Evolutionary conservation across 2,888 invertebrate genomes (phyloP).

Genomic region (Eudemis profundana): DNA sequence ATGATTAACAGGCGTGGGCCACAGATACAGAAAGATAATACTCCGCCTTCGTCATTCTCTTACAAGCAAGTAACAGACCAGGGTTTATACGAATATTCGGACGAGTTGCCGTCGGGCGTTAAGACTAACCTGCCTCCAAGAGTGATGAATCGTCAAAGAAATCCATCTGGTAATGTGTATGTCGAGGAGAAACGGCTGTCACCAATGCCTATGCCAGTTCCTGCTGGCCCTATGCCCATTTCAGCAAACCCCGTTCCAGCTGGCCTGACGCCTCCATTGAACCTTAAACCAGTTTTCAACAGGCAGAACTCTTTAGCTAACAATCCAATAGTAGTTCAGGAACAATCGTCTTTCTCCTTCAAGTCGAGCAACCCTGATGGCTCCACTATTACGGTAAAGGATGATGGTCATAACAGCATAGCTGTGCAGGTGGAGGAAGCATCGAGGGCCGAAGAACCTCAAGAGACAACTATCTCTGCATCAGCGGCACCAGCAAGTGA

Average conservation of each 20-base stretch:
- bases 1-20: conserved; percentile 47
- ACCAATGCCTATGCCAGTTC: background rate
- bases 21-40: conserved; percentile 2
- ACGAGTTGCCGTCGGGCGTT: conserved; percentile 2
- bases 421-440: conserved; percentile 44
- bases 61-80: conserved; percentile 26
- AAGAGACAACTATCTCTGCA: background rate
- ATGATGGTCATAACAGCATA: conserved; percentile 45
- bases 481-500: background rate
- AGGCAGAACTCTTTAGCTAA: conserved; percentile 39
- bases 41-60: conserved; percentile 18
- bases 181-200: background rate
- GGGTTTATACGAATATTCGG: conserved; percentile 24
- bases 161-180: background rate
- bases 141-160: background rate
- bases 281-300: background rate
- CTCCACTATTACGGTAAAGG: conserved; percentile 44
- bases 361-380: conserved; percentile 49
- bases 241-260: background rate
- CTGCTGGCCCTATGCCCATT: background rate
- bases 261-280: background rate
- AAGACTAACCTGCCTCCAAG: conserved; percentile 21
- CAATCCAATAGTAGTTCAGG: conserved; percentile 51
- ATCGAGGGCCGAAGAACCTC: conserved; percentile 23
- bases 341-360: conserved; percentile 46